These are phyloP conservation scores for Homalodisca vitripennis DNA, from an alignment of 1,140 invertebrate species.

Conservation along the genomic window DNA sequence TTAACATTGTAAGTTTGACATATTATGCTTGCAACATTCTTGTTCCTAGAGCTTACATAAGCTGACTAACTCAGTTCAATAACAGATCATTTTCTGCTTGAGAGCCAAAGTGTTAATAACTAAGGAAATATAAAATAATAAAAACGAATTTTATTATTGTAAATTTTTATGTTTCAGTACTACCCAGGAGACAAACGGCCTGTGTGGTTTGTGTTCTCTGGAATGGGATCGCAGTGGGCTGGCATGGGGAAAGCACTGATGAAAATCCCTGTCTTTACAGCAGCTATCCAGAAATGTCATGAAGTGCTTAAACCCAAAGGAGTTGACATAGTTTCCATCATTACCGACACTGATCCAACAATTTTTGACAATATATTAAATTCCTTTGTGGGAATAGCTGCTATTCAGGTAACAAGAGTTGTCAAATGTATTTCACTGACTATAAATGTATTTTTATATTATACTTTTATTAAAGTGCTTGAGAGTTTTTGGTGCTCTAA, in stretches of 20 bases:
- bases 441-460: no score
- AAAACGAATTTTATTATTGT: no score
- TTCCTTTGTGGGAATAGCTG: conserved; percentile 88
- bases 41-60: no score
- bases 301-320: conserved; percentile 68
- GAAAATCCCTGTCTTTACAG: conserved; percentile 67
- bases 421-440: no score
- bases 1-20: no score
- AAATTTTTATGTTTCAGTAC: conserved; percentile 55
- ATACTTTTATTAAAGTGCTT: no score
- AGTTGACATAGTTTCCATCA: conserved; percentile 75
- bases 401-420: conserved; percentile 74
- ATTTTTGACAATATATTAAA: conserved; percentile 81
- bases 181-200: conserved; percentile 62
- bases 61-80: no score
- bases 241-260: conserved; percentile 74
- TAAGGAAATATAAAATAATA: no score
- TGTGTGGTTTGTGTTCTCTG: conserved; percentile 87
- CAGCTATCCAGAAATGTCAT: conserved; percentile 73
- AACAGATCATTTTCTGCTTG: no score
- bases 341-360: conserved; percentile 69
- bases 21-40: no score
- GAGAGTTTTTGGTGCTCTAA: no score
- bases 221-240: conserved; percentile 88
- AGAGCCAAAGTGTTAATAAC: no score